These are phyloP conservation scores for Leptinotarsa texana DNA, from an alignment of 1,140 invertebrate species.

Conservation along the genomic window DNA sequence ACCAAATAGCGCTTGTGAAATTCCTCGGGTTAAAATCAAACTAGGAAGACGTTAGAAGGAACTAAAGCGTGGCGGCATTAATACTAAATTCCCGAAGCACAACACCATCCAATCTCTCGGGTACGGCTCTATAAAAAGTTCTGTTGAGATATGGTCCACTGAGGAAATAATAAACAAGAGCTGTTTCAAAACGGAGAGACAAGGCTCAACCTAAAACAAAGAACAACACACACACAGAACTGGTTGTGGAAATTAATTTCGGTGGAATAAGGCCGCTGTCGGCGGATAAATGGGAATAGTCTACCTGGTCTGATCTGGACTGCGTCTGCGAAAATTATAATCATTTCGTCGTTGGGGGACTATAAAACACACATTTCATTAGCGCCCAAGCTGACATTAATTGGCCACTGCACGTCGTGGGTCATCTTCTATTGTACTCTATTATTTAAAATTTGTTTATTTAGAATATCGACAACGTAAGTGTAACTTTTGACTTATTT, in stretches of 20 bases:
- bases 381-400: conserved; percentile 26
- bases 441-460: too few relatives aligned
- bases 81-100: neutral
- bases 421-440: neutral
- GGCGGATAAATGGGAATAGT: conserved; percentile 30
- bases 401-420: conserved; percentile 4
- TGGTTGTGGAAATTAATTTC: conserved; percentile 54
- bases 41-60: neutral
- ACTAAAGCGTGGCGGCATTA: neutral
- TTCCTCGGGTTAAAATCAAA: neutral
- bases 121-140: neutral
- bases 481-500: too few relatives aligned
- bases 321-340: conserved; percentile 50
- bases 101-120: neutral
- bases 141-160: conserved; percentile 30
- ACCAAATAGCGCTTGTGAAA: conserved; percentile 3
- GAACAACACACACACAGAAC: conserved; percentile 46
- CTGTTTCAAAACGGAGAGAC: conserved; percentile 47
- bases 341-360: conserved; percentile 47
- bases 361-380: conserved; percentile 47
- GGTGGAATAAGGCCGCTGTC: conserved; percentile 38
- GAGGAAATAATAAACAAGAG: conserved; percentile 50
- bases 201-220: conserved; percentile 50
- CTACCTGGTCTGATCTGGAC: conserved; percentile 5
- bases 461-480: too few relatives aligned